Base-by-base conservation (phyloP, 1,140 invertebrate species). In the Drosophila lini region DNA sequence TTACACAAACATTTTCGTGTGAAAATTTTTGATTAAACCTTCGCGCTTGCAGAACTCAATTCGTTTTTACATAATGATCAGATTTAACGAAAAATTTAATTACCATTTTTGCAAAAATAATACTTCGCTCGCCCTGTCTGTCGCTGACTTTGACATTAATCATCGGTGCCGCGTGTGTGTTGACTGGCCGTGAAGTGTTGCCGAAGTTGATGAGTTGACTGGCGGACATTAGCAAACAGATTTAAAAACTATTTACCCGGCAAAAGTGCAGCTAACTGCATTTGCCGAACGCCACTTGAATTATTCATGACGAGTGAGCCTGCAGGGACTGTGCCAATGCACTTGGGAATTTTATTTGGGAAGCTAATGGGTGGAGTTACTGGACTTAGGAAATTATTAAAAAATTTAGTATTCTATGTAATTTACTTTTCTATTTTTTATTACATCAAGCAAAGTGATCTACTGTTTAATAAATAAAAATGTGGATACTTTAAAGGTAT, bases 1-100 rank as follows among this genome's bases (percentile, higher is more conserved):
- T 59, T 42, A 42, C 44, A 45, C 41, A 42, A 57, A 71, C 38
- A 48, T 71, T 64, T 74, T 58, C 32, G 61, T 85, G 67, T 75
- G 81, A 69, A 76, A 64, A 78, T 47, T 85, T 85, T 85, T 78
- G 64, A 78, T 85, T 53, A 81, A 79, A 65, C 41, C 45, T 67
- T 62, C 44, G 53, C 59, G n/a, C 36, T 42, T 28, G 62, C 74
- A 74, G 47, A 61, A 44, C 55, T 22, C 61, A 67, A 67, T 67
- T 76, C 38, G 34, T 59, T 67, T 60, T 76, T 55, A 68, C 62
- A 77, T 60, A 77, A 77, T 68, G 62, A 42, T 60, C 67, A 59
- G 65, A 71, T 71, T 71, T 71, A 71, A 58, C 68, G 47, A 42
- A 69, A 69, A 71, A 59, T 71, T 48, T 71, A 71, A 71, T 71